Percentiles rank a stretch among this genome's conserved stretches.
Evolutionary conservation across 2,888 invertebrate genomes (phyloP).

Genomic region (Lottia gigantea): DNA sequence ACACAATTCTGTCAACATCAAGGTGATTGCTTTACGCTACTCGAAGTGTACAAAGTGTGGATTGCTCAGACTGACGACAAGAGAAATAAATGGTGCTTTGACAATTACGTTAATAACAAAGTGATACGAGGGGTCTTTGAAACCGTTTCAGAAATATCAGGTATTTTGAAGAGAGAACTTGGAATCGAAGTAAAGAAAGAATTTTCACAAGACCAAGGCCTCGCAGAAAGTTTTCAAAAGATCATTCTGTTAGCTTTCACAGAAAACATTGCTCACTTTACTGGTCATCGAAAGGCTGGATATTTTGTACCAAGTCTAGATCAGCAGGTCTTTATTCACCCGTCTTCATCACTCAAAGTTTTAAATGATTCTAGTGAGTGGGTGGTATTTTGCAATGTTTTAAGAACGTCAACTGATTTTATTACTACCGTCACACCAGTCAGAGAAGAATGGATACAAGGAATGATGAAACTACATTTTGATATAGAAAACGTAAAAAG

Average conservation of each 20-base stretch:
- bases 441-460: slow-evolving; percentile 40
- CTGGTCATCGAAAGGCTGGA: slow-evolving; percentile 54
- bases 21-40: slow-evolving; percentile 57
- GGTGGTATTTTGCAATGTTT: slow-evolving; percentile 52
- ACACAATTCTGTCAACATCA: slow-evolving; percentile 50
- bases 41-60: slow-evolving; percentile 58
- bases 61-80: slow-evolving; percentile 38
- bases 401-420: slow-evolving; percentile 52
- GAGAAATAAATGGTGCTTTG: slow-evolving; percentile 57
- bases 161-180: slow-evolving; percentile 44
- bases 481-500: slow-evolving; percentile 34
- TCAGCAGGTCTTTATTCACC: slow-evolving; percentile 52
- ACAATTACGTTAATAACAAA: slow-evolving; percentile 65
- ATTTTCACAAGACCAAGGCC: slow-evolving; percentile 31
- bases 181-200: slow-evolving; percentile 28
- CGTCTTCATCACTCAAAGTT: slow-evolving; percentile 50
- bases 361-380: slow-evolving; percentile 49
- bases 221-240: slow-evolving; percentile 34
- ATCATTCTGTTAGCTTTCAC: slow-evolving; percentile 48
- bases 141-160: slow-evolving; percentile 44
- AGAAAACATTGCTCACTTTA: slow-evolving; percentile 48
- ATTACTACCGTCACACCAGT: slow-evolving; percentile 53
- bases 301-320: slow-evolving; percentile 41
- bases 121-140: slow-evolving; percentile 52
- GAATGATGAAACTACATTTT: slow-evolving; percentile 29